phyloP scores from a whole-genome alignment of 1,140 invertebrate genomes.

The Drosophila tani region DNA sequence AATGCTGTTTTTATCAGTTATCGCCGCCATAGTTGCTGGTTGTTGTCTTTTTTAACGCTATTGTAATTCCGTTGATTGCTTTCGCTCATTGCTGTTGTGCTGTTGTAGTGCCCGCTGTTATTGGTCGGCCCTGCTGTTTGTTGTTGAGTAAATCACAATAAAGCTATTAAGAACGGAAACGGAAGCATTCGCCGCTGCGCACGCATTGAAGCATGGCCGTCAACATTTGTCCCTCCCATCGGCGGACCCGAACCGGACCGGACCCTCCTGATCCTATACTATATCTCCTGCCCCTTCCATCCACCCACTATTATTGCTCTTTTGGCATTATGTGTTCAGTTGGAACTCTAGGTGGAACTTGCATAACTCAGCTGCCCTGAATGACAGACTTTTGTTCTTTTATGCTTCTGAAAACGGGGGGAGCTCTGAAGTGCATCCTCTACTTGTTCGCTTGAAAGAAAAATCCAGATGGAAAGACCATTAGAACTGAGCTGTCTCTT shows the following conservation, averaged over 20 bases:
- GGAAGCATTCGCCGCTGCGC: conserved; percentile 82
- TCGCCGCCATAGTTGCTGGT: conserved; percentile 47
- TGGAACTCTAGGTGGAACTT: conserved; percentile 20
- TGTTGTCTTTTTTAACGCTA: conserved; percentile 70
- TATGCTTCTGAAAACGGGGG: conserved; percentile 5
- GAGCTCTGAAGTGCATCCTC: conserved; percentile 15
- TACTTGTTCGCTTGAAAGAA: not conserved
- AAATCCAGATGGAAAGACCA: conserved; percentile 3
- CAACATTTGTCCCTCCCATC: conserved; percentile 52
- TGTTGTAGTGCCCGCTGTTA: too few species aligned
- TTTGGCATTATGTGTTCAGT: conserved; percentile 31
- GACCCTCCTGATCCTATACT: conserved; percentile 9
- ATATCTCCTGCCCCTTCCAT: not conserved
- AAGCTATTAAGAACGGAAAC: conserved; percentile 84
- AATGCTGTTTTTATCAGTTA: conserved; percentile 66
- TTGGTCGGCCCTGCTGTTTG: conserved; percentile 42
- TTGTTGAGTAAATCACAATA: conserved; percentile 82
- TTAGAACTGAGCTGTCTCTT: not conserved
- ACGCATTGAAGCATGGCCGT: conserved; percentile 80
- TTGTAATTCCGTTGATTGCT: conserved; percentile 79
- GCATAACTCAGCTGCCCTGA: conserved; percentile 28
- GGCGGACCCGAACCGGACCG: not conserved
- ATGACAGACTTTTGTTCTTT: conserved; percentile 26
- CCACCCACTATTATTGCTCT: conserved; percentile 22
- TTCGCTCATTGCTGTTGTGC: conserved; percentile 50